phyloP scores from a whole-genome alignment of 2,888 invertebrate species.

The Heliconius ethilla region DNA sequence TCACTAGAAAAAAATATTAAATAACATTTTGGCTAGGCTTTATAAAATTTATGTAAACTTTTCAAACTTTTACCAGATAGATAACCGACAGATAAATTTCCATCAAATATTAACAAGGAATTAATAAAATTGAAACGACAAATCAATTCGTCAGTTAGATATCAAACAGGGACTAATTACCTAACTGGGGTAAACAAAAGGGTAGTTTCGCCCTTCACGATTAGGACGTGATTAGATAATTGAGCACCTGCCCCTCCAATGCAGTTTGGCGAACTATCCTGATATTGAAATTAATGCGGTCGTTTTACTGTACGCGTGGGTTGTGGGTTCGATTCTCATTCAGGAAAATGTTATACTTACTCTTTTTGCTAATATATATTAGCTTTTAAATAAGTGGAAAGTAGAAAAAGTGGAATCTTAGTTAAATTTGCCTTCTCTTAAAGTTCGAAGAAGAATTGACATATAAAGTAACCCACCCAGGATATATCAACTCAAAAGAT shows the following conservation, averaged over 20 bases:
- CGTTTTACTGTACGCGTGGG: not conserved
- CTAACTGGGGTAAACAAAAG: slow-evolving; percentile 57
- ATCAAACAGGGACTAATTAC: slow-evolving; percentile 52
- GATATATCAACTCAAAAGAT: too few species aligned
- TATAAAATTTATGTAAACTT: not conserved
- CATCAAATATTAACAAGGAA: slow-evolving; percentile 32
- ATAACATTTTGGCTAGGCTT: not conserved
- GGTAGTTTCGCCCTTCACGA: slow-evolving; percentile 58
- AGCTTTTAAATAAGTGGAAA: too few species aligned
- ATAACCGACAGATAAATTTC: not conserved
- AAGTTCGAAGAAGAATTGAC: too few species aligned
- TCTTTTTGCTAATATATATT: too few species aligned
- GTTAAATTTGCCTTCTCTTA: too few species aligned
- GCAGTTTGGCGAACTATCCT: slow-evolving; percentile 52
- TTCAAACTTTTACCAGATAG: not conserved
- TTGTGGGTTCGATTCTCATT: not conserved
- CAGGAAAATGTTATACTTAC: not conserved
- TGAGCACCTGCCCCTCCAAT: slow-evolving; percentile 52
- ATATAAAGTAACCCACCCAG: too few species aligned
- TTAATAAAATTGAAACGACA: slow-evolving; percentile 48
- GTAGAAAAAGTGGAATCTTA: too few species aligned
- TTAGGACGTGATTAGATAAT: slow-evolving; percentile 65
- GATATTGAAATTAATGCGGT: not conserved
- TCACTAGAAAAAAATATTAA: too few species aligned
- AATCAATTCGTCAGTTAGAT: slow-evolving; percentile 48